These are phyloP conservation scores for Perithous albicinctus DNA, from an alignment of 2,888 invertebrate genomes.

Conservation along the genomic window DNA sequence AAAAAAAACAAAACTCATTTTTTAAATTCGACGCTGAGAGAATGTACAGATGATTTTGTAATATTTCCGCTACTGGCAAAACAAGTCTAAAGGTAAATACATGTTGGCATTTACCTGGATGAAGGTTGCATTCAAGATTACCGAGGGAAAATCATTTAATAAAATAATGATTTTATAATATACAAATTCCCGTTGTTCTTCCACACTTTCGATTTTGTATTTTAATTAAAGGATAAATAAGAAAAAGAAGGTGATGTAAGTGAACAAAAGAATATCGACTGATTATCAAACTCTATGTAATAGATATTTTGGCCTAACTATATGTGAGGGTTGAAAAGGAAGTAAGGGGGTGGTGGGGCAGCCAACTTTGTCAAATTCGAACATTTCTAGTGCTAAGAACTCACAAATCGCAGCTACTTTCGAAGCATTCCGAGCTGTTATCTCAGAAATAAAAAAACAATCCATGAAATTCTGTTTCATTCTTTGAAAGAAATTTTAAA, in stretches of 20 bases:
- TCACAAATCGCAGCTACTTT: conserved; percentile 45
- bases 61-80: conserved; percentile 2
- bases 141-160: neutral
- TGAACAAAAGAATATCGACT: conserved; percentile 14
- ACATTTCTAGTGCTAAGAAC: conserved; percentile 61
- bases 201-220: conserved; percentile 5
- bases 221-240: neutral
- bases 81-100: conserved; percentile 24
- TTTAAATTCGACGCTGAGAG: conserved; percentile 13
- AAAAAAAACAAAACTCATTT: neutral
- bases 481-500: neutral
- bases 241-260: neutral
- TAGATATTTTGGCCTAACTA: conserved; percentile 49
- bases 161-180: conserved; percentile 1
- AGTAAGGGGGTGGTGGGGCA: conserved; percentile 13
- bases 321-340: conserved; percentile 40
- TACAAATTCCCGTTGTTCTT: conserved; percentile 13
- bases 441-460: neutral
- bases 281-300: conserved; percentile 39
- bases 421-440: neutral
- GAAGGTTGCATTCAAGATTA: conserved; percentile 44
- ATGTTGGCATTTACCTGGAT: conserved; percentile 25
- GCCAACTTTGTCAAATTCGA: conserved; percentile 51
- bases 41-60: conserved; percentile 35
- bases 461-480: neutral